These are phyloP conservation scores for Asarcornis scutulata DNA, from an alignment of 2,113 vertebrate species.

Conservation along the genomic window DNA sequence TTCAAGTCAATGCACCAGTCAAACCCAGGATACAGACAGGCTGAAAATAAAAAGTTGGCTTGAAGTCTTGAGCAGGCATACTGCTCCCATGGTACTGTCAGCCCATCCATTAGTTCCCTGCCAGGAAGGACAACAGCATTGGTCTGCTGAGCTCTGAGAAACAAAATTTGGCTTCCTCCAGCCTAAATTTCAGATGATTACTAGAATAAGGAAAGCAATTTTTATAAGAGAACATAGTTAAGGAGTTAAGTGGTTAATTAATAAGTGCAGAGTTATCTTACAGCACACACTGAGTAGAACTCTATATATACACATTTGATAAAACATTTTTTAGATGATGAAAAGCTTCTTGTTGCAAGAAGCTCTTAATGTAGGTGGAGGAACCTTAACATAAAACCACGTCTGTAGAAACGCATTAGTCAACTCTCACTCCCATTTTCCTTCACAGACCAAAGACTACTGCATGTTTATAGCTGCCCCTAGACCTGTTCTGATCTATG, in stretches of 20 bases:
- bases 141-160: background rate
- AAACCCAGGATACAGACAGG: background rate
- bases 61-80: background rate
- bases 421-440: background rate
- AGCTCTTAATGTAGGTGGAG: background rate
- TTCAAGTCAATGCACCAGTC: background rate
- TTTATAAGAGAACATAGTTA: background rate
- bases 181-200: too few species aligned
- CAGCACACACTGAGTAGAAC: background rate
- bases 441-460: background rate
- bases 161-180: background rate
- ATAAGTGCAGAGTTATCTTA: background rate
- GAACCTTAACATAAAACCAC: background rate
- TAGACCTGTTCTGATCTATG: background rate
- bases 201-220: too few species aligned
- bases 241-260: background rate
- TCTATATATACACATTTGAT: background rate
- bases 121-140: fast-evolving
- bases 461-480: background rate
- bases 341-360: background rate
- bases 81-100: background rate
- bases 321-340: background rate
- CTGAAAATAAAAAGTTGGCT: background rate
- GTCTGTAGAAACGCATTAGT: background rate
- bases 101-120: fast-evolving